Evolutionary conservation across 2,113 vertebrate genomes (phyloP).

Genomic region (Pipa parva): DNA sequence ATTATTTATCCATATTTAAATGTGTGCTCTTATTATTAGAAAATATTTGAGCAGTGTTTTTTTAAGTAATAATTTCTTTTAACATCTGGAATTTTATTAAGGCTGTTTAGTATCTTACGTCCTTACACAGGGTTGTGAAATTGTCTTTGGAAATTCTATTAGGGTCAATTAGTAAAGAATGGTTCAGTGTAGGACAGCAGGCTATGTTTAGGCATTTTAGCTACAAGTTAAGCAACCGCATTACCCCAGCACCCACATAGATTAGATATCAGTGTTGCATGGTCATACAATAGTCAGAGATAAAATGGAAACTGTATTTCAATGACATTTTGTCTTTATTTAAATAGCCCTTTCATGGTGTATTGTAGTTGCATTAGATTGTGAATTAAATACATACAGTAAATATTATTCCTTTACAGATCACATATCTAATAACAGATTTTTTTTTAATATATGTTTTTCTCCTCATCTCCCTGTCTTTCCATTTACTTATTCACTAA

Average conservation of each 20-base stretch:
- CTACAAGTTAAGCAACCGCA: too few relatives aligned
- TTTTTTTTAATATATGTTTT: neutral
- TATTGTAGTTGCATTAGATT: neutral
- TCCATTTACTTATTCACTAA: neutral
- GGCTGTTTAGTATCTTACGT: neutral
- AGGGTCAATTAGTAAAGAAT: neutral
- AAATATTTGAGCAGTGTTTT: neutral
- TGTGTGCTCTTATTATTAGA: constrained; percentile 9
- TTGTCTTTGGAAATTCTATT: neutral
- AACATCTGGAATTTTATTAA: constrained; percentile 22
- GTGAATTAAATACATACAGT: neutral
- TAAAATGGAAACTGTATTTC: neutral
- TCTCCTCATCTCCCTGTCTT: neutral
- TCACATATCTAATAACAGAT: neutral
- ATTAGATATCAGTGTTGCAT: too few relatives aligned
- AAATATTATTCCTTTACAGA: neutral
- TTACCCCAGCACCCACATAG: too few relatives aligned
- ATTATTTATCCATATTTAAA: constrained; percentile 12
- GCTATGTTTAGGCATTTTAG: neutral
- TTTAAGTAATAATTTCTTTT: neutral
- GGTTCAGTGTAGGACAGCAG: neutral
- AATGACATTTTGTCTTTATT: neutral
- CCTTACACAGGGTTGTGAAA: neutral
- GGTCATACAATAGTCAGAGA: too few relatives aligned
- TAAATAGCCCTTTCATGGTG: neutral